These are phyloP conservation scores for Nycticebus coucang DNA, from an alignment of 2,113 vertebrate genomes.

Conservation along the genomic window DNA sequence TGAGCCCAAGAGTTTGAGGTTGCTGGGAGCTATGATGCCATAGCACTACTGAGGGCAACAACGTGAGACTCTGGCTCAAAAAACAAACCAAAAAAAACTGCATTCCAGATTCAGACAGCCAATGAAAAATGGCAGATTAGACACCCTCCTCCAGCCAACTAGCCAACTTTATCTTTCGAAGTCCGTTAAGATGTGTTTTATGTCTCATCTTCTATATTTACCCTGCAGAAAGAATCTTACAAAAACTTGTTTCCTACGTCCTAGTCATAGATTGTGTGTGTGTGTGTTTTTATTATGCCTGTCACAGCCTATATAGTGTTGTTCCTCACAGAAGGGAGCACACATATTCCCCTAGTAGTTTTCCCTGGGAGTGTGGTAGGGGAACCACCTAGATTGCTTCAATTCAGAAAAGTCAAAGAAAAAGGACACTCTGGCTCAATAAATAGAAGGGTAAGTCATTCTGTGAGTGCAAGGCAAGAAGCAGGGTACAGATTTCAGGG, in stretches of 20 bases:
- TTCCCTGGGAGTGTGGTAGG: background rate
- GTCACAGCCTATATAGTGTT: background rate
- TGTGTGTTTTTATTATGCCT: background rate
- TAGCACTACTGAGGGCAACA: too few relatives aligned
- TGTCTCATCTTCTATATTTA: background rate
- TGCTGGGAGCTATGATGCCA: too few relatives aligned
- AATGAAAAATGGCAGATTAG: background rate
- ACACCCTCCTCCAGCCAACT: too few relatives aligned
- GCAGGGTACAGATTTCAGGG: background rate
- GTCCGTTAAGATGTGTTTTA: background rate
- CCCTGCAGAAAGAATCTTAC: background rate
- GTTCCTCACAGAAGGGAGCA: background rate
- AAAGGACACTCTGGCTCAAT: background rate
- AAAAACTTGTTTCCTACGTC: background rate
- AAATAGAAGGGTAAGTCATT: background rate
- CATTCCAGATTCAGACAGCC: background rate
- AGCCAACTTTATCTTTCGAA: background rate
- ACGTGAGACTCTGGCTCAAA: too few relatives aligned
- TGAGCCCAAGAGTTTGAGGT: too few relatives aligned
- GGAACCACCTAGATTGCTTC: background rate
- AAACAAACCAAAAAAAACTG: background rate
- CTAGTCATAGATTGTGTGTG: background rate
- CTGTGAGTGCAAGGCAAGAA: too few relatives aligned
- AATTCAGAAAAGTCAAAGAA: background rate
- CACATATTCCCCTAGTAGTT: background rate